A percentile compares a stretch with the other conserved stretches of the same genome.
Evolutionary conservation across 1,140 invertebrate species (phyloP).

Genomic region (Monochamus saltuarius): DNA sequence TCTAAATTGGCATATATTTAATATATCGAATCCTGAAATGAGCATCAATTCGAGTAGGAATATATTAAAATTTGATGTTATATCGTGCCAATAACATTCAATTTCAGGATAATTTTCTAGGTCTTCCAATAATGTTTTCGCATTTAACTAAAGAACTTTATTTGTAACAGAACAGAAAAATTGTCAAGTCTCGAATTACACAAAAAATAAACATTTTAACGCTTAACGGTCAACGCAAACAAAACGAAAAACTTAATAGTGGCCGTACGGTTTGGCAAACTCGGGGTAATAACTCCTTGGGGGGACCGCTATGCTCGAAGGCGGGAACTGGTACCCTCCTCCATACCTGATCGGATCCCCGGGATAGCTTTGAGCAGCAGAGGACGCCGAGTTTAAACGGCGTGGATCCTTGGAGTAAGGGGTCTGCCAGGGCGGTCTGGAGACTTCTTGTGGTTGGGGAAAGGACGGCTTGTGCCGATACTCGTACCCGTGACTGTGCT

Average conservation of each 20-base stretch:
- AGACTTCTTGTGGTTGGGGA: neutral
- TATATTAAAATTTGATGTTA: too few species aligned
- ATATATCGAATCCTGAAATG: too few species aligned
- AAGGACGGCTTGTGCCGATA: neutral
- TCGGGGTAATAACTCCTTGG: neutral
- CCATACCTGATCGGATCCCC: neutral
- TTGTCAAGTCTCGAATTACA: too few species aligned
- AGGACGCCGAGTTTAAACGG: neutral
- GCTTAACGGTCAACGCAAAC: neutral
- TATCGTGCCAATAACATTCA: too few species aligned
- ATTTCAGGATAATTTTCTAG: too few species aligned
- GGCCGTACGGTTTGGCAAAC: too few species aligned
- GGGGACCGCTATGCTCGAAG: neutral
- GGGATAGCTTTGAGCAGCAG: neutral
- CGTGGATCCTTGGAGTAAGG: neutral
- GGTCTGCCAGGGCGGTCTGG: neutral
- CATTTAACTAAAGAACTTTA: too few species aligned
- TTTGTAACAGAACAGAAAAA: too few species aligned
- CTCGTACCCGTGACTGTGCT: neutral
- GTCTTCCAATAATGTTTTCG: too few species aligned
- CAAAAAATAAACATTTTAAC: neutral
- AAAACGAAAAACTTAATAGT: too few species aligned
- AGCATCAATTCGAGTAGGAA: too few species aligned
- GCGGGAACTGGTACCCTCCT: neutral
- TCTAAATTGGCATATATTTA: too few species aligned